Evolutionary conservation across 1,140 invertebrate genomes (phyloP).

Genomic region (Cotesia typhae): DNA sequence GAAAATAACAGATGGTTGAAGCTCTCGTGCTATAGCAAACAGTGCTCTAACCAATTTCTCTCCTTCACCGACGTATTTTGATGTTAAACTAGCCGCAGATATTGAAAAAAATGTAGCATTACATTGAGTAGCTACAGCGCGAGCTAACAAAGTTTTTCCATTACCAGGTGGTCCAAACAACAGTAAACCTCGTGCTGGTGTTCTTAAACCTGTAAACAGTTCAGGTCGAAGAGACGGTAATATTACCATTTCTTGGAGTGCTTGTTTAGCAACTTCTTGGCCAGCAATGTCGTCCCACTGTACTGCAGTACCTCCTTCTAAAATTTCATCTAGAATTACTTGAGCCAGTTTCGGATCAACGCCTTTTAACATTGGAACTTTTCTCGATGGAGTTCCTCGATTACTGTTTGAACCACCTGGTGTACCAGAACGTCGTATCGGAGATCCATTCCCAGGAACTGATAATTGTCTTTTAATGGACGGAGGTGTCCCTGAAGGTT

Average conservation of each 20-base stretch:
- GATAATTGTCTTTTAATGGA: slow-evolving; percentile 82
- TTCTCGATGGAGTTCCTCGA: slow-evolving; percentile 58
- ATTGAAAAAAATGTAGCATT: slow-evolving; percentile 97
- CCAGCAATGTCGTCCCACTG: slow-evolving; percentile 95
- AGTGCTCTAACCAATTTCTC: slow-evolving; percentile 96
- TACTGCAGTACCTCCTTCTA: slow-evolving; percentile 81
- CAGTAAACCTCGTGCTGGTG: slow-evolving; percentile 89
- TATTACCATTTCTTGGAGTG: slow-evolving; percentile 97
- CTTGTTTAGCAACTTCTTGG: slow-evolving; percentile 92
- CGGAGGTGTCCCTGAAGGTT: slow-evolving; percentile 80
- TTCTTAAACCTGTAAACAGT: slow-evolving; percentile 90
- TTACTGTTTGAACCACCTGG: slow-evolving; percentile 62
- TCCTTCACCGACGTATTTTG: slow-evolving; percentile 97
- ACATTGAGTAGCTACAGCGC: slow-evolving; percentile 91
- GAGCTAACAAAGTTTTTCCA: slow-evolving; percentile 90
- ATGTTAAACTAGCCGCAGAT: slow-evolving; percentile 96
- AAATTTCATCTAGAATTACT: slow-evolving; percentile 72
- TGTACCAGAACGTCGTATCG: slow-evolving; percentile 69
- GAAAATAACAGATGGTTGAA: slow-evolving; percentile 95
- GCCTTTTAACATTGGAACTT: slow-evolving; percentile 71
- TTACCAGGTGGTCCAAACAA: slow-evolving; percentile 96
- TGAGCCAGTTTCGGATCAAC: slow-evolving; percentile 92
- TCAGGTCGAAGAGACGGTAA: slow-evolving; percentile 94
- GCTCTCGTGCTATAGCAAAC: slow-evolving; percentile 91
- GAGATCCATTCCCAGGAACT: slow-evolving; percentile 74